These are phyloP conservation scores for Apogon hyalosoma DNA, from an alignment of 2,797 vertebrate genomes.

Conservation along the genomic window DNA sequence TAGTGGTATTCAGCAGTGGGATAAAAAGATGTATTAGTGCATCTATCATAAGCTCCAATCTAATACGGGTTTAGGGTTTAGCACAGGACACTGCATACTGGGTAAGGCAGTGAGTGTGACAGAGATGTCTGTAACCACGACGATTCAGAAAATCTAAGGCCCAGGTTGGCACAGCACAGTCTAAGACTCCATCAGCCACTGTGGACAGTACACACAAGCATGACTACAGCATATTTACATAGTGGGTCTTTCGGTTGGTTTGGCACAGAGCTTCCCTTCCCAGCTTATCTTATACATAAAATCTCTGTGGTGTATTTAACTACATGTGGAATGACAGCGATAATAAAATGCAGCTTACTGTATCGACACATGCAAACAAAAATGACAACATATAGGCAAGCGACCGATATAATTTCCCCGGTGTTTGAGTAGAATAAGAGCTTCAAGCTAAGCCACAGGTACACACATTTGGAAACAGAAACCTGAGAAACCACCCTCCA, in stretches of 20 bases:
- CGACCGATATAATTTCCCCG: slow-evolving; percentile 17
- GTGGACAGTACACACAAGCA: slow-evolving; percentile 22
- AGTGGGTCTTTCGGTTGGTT: slow-evolving; percentile 10
- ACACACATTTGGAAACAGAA: slow-evolving; percentile 21
- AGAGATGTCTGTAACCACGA: slow-evolving; percentile 12
- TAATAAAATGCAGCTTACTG: slow-evolving; percentile 4
- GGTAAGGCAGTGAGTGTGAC: slow-evolving; percentile 1
- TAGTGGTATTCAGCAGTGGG: slow-evolving; percentile 32
- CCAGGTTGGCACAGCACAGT: slow-evolving; percentile 17
- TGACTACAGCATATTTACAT: slow-evolving; percentile 17
- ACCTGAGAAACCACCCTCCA: slow-evolving; percentile 8
- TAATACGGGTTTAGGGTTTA: slow-evolving; percentile 11
- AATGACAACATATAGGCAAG: not conserved
- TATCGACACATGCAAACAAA: not conserved
- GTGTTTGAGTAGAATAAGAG: slow-evolving; percentile 1
- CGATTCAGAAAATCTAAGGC: slow-evolving; percentile 22
- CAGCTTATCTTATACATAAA: slow-evolving; percentile 4
- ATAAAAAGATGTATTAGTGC: slow-evolving; percentile 34
- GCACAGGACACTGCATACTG: not conserved
- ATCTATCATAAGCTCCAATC: slow-evolving; percentile 13
- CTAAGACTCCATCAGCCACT: slow-evolving; percentile 5
- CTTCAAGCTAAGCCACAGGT: slow-evolving; percentile 37
- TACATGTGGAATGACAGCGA: not conserved
- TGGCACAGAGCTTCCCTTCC: slow-evolving; percentile 10
- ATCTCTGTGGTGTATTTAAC: not conserved